Evolutionary conservation across 1,140 invertebrate genomes (phyloP), one percentile per base, ranked within the genome.

Genomic region (Daktulosphaira vitifoliae): DNA sequence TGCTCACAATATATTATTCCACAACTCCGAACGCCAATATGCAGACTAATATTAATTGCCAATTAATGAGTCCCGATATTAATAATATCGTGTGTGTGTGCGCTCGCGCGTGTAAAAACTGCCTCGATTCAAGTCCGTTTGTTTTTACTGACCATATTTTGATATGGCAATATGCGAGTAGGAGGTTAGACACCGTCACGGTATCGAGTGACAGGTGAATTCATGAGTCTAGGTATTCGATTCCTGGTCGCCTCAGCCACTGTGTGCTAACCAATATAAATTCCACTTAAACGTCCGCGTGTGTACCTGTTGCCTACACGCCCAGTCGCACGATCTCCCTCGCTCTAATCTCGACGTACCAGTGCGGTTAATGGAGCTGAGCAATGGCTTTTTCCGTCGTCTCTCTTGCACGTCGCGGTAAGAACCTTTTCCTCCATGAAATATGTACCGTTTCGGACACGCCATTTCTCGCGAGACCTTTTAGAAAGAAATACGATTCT

Each of bases 301-400:
- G n/a, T n/a, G n/a, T n/a, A n/a, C n/a, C n/a, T n/a, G n/a, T n/a
- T n/a, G n/a, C 16, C 4, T 20, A 20, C 16, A 22, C 16, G 16
- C 39, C 22, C n/a, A 15, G 3, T 3, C n/a, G 11, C 39, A 15
- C 39, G 39, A 3, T n/a, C 11, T n/a, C n/a, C n/a, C n/a, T n/a
- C n/a, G n/a, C n/a, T n/a, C n/a, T n/a, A n/a, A n/a, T n/a, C n/a
- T n/a, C n/a, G n/a, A n/a, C n/a, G n/a, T n/a, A n/a, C n/a, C n/a
- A n/a, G n/a, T n/a, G 56, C 6, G 56, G 56, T 62, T 62, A 62
- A 62, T 62, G 56, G 46, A 62, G 54, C 54, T 25, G 54, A 46
- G 25, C n/a, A 62, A 62, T 62, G 46, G 46, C 25, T 62, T 62
- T 62, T 46, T 13, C 16, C 20, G 13, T 22, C 4, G 18, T 6